Evolutionary conservation across 2,888 invertebrate genomes (phyloP).

Genomic region (Malthinus flaveolus): DNA sequence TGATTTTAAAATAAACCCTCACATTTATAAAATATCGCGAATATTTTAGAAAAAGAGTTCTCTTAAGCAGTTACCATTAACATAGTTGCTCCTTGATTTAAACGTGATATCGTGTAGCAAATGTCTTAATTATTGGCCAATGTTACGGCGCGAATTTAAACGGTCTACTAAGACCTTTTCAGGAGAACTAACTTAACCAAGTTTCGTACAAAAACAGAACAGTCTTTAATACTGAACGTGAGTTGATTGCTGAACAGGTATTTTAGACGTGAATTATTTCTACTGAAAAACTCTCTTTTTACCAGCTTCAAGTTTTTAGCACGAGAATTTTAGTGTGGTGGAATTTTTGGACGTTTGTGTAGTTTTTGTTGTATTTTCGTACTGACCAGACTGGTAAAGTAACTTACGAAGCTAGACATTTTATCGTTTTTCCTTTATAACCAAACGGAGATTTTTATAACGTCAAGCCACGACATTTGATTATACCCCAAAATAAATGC

Average conservation of each 20-base stretch:
- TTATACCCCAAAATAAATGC: no score
- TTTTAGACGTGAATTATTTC: constrained; percentile 53
- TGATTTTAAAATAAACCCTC: constrained; percentile 25
- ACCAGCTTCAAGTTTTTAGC: constrained; percentile 47
- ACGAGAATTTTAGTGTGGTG: constrained; percentile 48
- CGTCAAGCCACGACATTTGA: no score
- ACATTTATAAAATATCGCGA: constrained; percentile 47
- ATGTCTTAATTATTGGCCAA: constrained; percentile 55
- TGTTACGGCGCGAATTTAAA: constrained; percentile 55
- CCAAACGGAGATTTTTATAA: no score
- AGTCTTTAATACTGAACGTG: constrained; percentile 49
- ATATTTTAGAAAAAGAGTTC: constrained; percentile 49
- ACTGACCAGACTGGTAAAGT: constrained; percentile 25
- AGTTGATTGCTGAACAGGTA: constrained; percentile 46
- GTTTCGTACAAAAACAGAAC: constrained; percentile 47
- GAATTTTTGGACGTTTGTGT: constrained; percentile 46
- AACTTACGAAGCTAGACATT: constrained; percentile 18
- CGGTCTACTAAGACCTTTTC: constrained; percentile 55
- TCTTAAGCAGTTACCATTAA: constrained; percentile 51
- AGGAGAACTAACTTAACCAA: constrained; percentile 50
- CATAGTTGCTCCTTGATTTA: constrained; percentile 55
- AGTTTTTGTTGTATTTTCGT: constrained; percentile 29
- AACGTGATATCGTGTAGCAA: constrained; percentile 55
- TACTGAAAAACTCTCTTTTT: constrained; percentile 47
- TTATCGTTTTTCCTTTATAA: constrained; percentile 5